Conservation (phyloP, 1,140 invertebrate genomes). For the Galendromus occidentalis region DNA sequence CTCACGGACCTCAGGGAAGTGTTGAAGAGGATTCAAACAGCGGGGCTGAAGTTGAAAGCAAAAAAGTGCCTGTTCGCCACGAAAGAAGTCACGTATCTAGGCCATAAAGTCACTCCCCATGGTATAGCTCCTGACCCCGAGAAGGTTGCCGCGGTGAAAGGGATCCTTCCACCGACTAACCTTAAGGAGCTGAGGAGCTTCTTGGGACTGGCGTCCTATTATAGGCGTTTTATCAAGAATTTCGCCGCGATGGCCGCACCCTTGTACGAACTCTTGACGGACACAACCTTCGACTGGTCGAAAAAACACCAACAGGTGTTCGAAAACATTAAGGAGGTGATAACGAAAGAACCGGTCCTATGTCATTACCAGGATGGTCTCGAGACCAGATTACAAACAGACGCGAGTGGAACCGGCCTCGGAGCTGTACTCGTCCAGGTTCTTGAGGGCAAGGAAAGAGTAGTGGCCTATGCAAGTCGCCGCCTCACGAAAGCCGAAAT, state of each 20-base stretch:
- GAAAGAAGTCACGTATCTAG: constrained; percentile 16
- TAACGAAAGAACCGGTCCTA: too few relatives aligned
- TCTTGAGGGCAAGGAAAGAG: constrained; percentile 17
- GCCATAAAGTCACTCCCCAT: constrained; percentile 14
- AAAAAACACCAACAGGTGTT: too few relatives aligned
- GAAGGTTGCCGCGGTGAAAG: constrained; percentile 14
- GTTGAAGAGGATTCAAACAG: not conserved
- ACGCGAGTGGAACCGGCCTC: constrained; percentile 16
- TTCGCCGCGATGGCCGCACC: not conserved
- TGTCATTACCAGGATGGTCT: too few relatives aligned
- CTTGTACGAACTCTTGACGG: too few relatives aligned
- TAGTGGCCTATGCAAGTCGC: constrained; percentile 18
- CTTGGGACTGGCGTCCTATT: not conserved
- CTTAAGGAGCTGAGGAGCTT: constrained; percentile 12
- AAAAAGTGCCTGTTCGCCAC: constrained; percentile 17
- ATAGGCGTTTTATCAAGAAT: constrained; percentile 2
- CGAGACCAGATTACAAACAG: not conserved
- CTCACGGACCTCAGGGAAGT: constrained; percentile 12
- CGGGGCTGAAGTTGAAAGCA: constrained; percentile 14
- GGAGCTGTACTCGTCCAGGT: constrained; percentile 23
- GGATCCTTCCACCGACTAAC: constrained; percentile 14
- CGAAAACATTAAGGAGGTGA: too few relatives aligned
- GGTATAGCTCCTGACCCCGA: constrained; percentile 17
- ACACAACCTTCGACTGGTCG: too few relatives aligned
- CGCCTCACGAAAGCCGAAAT: constrained; percentile 9